Evolutionary conservation across 2,888 invertebrate species (phyloP).

Genomic region (Dermolepida albohirtum): DNA sequence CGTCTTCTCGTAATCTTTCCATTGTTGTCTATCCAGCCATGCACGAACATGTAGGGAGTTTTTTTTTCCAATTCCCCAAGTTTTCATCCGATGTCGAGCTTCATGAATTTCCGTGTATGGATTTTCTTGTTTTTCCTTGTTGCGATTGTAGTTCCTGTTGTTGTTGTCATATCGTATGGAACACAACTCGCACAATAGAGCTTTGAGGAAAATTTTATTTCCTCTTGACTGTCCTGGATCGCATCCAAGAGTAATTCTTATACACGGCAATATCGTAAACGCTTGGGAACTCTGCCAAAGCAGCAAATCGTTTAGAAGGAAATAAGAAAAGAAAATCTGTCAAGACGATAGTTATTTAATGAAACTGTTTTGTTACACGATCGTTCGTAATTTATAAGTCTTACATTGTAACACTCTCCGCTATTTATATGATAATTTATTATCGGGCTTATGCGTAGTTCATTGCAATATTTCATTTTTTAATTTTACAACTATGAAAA

Average conservation of each 20-base stretch:
- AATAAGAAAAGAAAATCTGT: too few species aligned
- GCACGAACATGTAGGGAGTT: background rate
- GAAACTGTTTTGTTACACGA: too few species aligned
- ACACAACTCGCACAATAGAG: background rate
- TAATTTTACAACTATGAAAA: too few species aligned
- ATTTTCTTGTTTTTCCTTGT: background rate
- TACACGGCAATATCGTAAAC: constrained; percentile 21
- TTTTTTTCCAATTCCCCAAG: too few species aligned
- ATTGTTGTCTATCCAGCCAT: constrained; percentile 16
- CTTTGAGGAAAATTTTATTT: constrained; percentile 52
- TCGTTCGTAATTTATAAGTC: too few species aligned
- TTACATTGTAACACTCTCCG: too few species aligned
- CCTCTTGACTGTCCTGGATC: constrained; percentile 30
- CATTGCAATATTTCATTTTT: too few species aligned
- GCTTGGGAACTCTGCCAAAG: constrained; percentile 28
- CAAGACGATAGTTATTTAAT: too few species aligned
- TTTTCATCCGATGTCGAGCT: too few species aligned
- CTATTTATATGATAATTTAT: too few species aligned
- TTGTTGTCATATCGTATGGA: constrained; percentile 14
- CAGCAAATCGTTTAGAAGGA: too few species aligned
- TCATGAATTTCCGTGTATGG: background rate
- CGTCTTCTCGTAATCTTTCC: constrained; percentile 12
- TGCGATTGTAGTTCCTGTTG: background rate
- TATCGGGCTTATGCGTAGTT: too few species aligned
- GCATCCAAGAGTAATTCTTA: constrained; percentile 29